These are phyloP conservation scores for Drosophila sp. DNA, from an alignment of 1,140 invertebrate genomes.

Conservation along the genomic window DNA sequence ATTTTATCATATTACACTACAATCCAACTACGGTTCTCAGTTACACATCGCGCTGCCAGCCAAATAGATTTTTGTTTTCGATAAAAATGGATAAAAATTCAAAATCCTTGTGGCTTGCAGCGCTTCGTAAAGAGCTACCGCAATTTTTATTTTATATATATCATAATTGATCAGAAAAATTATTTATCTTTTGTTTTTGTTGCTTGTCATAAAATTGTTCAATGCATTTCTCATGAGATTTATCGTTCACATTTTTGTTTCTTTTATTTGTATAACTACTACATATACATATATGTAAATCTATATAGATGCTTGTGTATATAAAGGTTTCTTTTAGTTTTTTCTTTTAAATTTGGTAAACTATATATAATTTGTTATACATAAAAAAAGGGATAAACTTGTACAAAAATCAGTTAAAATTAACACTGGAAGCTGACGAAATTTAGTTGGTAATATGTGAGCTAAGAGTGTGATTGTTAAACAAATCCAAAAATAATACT, in stretches of 20 bases:
- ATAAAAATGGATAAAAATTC: constrained; percentile 2
- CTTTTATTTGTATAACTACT: constrained; percentile 68
- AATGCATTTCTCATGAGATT: constrained; percentile 70
- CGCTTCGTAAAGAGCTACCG: constrained; percentile 13
- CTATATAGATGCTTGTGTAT: constrained; percentile 47
- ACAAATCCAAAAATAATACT: constrained; percentile 59
- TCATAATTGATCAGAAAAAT: constrained; percentile 45
- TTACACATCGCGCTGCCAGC: constrained; percentile 5
- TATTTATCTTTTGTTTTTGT: constrained; percentile 32
- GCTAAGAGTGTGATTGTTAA: constrained; percentile 24
- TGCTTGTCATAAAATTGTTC: constrained; percentile 70
- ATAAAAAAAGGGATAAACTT: constrained; percentile 23
- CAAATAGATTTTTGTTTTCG: not conserved
- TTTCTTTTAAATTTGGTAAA: constrained; percentile 16
- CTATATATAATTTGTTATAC: constrained; percentile 8
- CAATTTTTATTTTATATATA: constrained; percentile 45
- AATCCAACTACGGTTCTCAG: constrained; percentile 19
- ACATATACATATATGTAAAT: constrained; percentile 51
- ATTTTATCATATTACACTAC: constrained; percentile 47
- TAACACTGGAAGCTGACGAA: constrained; percentile 65
- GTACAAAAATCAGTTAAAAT: constrained; percentile 29
- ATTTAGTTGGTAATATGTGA: constrained; percentile 27
- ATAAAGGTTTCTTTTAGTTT: constrained; percentile 54
- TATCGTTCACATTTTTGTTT: constrained; percentile 43
- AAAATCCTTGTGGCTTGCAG: not conserved